These are phyloP conservation scores for Leptoclinus maculatus DNA, from an alignment of 2,797 vertebrate genomes.

Conservation along the genomic window DNA sequence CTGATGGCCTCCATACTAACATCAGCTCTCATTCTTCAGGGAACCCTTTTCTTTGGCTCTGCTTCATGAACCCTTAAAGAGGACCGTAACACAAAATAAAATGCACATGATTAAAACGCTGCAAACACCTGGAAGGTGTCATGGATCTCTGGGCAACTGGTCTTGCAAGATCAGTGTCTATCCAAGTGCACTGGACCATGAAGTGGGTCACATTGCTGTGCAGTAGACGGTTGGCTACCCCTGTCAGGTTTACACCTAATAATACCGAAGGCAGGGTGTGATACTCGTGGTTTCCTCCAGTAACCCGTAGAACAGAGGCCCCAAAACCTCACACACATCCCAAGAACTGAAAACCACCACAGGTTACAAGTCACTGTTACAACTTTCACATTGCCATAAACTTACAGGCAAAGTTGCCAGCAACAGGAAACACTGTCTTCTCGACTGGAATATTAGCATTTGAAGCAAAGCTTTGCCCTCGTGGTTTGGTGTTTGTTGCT, in stretches of 20 bases:
- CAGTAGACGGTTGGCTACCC: slow-evolving; percentile 39
- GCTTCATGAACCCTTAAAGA: slow-evolving; percentile 1
- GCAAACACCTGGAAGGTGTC: background rate
- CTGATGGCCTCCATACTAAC: slow-evolving; percentile 36
- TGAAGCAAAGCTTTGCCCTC: background rate
- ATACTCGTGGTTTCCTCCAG: slow-evolving; percentile 30
- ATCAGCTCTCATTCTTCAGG: slow-evolving; percentile 33
- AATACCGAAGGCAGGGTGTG: slow-evolving; percentile 27
- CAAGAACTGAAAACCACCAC: background rate
- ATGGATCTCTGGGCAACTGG: background rate
- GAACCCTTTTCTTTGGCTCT: slow-evolving; percentile 4
- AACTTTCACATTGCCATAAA: background rate
- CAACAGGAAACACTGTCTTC: background rate
- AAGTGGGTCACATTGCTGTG: slow-evolving; percentile 57
- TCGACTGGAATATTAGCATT: too few species aligned
- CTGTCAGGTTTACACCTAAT: slow-evolving; percentile 30
- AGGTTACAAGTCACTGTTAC: background rate
- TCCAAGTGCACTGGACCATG: slow-evolving; percentile 21
- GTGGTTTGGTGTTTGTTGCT: background rate
- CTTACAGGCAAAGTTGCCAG: background rate
- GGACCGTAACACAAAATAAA: background rate
- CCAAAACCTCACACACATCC: background rate
- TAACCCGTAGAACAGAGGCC: background rate
- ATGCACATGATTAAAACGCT: background rate
- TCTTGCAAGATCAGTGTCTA: background rate